A percentile compares a stretch with the other conserved stretches of the same genome.
phyloP scores from a whole-genome alignment of 1,140 invertebrate genomes.

The Rhagoletis zephyria region DNA sequence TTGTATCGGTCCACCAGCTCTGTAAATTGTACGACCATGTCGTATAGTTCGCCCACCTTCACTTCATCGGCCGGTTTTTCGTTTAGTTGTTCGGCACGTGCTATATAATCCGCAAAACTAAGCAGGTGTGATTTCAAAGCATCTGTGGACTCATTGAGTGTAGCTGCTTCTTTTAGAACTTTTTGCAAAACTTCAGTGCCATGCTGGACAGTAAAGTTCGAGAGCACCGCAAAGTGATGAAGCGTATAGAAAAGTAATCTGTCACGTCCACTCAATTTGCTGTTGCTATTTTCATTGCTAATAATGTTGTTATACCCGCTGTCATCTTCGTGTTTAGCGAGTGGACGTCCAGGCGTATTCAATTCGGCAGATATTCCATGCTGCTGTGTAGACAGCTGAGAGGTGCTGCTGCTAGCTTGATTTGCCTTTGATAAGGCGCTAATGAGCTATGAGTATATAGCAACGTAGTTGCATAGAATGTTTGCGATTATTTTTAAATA shows the following conservation, averaged over 20 bases:
- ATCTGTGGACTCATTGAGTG: not conserved
- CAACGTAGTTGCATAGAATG: not conserved
- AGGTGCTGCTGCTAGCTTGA: not conserved
- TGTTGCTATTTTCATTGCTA: not conserved
- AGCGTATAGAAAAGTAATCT: constrained; percentile 37
- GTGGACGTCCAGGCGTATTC: not conserved
- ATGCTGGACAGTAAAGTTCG: constrained; percentile 11
- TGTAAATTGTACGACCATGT: constrained; percentile 20
- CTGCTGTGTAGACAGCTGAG: not conserved
- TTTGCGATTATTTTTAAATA: not conserved
- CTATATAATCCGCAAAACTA: not conserved
- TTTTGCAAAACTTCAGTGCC: not conserved
- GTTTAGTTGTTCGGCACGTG: not conserved
- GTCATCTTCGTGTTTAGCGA: not conserved
- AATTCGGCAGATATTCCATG: not conserved
- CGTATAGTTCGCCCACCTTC: not conserved
- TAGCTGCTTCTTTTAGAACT: constrained; percentile 28
- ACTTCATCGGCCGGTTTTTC: not conserved
- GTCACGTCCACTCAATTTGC: constrained; percentile 6
- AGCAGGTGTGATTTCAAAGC: not conserved
- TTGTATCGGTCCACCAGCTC: not conserved
- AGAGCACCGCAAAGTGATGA: not conserved
- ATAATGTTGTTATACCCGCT: not conserved
- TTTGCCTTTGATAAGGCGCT: not conserved
- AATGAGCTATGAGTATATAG: not conserved